These are phyloP conservation scores for Acestrorhynchus altus DNA, from an alignment of 2,797 vertebrate genomes.

Conservation along the genomic window DNA sequence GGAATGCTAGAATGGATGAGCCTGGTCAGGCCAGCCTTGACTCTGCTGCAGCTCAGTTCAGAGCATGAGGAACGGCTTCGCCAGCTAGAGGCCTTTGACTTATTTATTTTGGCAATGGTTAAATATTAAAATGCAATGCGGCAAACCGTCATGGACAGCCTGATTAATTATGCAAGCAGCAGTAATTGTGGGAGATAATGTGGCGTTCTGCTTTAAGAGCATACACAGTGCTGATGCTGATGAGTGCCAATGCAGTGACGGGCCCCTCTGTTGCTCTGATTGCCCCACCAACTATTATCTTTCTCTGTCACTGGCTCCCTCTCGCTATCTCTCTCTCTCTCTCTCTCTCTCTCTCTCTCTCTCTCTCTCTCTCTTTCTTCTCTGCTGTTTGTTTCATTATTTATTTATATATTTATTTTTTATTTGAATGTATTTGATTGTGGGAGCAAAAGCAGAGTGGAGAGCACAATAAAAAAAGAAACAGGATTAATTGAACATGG, in stretches of 20 bases:
- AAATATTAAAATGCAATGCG: conserved; percentile 42
- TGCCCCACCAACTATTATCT: conserved; percentile 13
- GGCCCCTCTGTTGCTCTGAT: neutral
- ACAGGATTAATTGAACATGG: too few species aligned
- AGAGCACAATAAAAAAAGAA: too few species aligned
- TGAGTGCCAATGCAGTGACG: conserved; percentile 6
- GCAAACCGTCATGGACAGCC: conserved; percentile 16
- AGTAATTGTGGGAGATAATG: conserved; percentile 47
- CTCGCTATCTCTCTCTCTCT: neutral
- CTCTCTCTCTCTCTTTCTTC: neutral
- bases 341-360: too few species aligned
- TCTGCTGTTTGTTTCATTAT: too few species aligned
- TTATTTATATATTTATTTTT: too few species aligned
- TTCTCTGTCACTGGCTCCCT: neutral
- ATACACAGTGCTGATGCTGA: conserved; percentile 17
- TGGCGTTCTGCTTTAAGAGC: conserved; percentile 30
- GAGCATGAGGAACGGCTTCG: neutral
- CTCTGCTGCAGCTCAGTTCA: neutral
- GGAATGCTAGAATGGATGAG: conserved; percentile 11
- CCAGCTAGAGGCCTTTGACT: conserved; percentile 30
- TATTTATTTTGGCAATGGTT: conserved; percentile 41
- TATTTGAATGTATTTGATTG: too few species aligned
- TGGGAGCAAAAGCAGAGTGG: too few species aligned
- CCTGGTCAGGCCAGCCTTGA: neutral
- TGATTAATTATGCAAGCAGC: conserved; percentile 51